These are phyloP conservation scores for Acanthornis magna DNA, from an alignment of 2,797 vertebrate species.

Conservation along the genomic window DNA sequence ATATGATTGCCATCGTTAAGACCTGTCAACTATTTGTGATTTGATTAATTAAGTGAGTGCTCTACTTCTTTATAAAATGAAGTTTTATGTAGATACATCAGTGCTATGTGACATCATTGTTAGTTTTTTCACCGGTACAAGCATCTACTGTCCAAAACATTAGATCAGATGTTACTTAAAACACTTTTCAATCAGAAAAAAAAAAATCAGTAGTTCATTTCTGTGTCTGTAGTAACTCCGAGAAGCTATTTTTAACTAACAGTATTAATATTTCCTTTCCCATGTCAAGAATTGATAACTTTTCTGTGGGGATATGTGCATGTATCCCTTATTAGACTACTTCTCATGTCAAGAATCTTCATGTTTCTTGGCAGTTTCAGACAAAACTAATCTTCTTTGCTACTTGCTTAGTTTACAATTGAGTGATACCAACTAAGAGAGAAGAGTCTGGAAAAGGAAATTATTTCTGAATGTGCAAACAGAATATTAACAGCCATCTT, in stretches of 20 bases:
- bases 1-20: slow-evolving; percentile 7
- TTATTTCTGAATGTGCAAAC: slow-evolving; percentile 74
- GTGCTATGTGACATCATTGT: not conserved
- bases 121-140: not conserved
- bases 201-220: not conserved
- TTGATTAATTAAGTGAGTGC: slow-evolving; percentile 3
- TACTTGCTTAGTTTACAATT: slow-evolving; percentile 59
- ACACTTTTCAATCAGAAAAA: not conserved
- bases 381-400: slow-evolving; percentile 34
- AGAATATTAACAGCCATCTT: slow-evolving; percentile 84
- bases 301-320: not conserved
- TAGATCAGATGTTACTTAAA: not conserved
- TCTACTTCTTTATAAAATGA: not conserved
- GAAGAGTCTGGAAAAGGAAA: slow-evolving; percentile 70
- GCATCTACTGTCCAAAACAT: not conserved
- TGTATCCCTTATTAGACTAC: not conserved
- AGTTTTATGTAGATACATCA: slow-evolving; percentile 20
- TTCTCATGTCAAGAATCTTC: not conserved
- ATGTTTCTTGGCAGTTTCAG: slow-evolving; percentile 37
- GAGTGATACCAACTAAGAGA: slow-evolving; percentile 62
- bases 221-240: not conserved
- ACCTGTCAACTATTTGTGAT: not conserved
- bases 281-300: not conserved
- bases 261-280: not conserved
- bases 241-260: not conserved